phyloP scores from a whole-genome alignment of 2,113 vertebrate species.

The Climacteris rufus region DNA sequence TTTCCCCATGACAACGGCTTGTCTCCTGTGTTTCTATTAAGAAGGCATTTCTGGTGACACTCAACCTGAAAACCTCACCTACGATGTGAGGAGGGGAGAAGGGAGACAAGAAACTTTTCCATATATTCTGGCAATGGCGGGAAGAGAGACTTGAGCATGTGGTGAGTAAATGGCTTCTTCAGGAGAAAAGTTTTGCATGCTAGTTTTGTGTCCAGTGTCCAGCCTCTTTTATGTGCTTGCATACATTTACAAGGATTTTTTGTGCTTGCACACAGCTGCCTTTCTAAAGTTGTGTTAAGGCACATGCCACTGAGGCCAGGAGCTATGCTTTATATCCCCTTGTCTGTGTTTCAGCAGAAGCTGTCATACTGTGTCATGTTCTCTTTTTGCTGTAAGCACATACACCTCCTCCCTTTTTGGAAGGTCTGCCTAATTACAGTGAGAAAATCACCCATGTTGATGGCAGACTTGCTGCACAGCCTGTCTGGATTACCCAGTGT shows the following conservation, averaged over 20 bases:
- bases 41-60: not conserved
- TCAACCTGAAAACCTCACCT: rapidly evolving
- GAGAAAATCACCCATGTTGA: not conserved
- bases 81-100: not conserved
- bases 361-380: not conserved
- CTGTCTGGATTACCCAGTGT: not conserved
- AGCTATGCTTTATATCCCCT: not conserved
- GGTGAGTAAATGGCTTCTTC: not conserved
- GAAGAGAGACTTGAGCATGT: not conserved
- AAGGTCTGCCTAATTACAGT: not conserved
- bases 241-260: not conserved
- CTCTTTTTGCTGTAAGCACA: not conserved
- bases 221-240: not conserved
- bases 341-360: not conserved
- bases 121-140: not conserved
- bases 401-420: not conserved
- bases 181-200: not conserved
- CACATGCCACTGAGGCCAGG: rapidly evolving
- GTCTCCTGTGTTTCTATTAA: not conserved
- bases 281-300: not conserved
- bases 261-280: not conserved
- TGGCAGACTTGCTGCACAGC: not conserved
- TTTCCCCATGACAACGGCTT: not conserved
- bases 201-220: too few species aligned
- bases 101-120: not conserved